These are phyloP conservation scores for Monopterus albus DNA, from an alignment of 2,113 vertebrate species.

Conservation along the genomic window DNA sequence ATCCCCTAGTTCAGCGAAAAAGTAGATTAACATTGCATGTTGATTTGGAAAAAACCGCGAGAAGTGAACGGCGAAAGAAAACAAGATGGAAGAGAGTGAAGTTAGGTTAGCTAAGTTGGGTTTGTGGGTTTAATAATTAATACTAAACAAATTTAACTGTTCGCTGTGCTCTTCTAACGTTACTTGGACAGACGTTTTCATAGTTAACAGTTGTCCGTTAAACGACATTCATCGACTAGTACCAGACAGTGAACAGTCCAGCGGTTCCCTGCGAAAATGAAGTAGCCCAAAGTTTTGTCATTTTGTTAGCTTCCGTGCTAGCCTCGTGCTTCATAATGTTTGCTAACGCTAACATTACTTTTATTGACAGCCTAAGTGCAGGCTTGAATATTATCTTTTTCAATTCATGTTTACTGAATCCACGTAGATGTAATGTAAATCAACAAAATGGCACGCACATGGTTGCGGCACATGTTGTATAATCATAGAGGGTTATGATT, in stretches of 20 bases:
- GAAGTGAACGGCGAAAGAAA: constrained; percentile 78
- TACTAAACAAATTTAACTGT: not conserved
- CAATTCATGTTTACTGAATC: not conserved
- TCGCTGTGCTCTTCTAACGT: not conserved
- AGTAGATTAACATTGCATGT: constrained; percentile 59
- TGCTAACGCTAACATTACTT: constrained; percentile 45
- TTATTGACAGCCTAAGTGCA: constrained; percentile 56
- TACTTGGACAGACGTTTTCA: not conserved
- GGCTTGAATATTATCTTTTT: not conserved
- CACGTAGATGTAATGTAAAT: not conserved
- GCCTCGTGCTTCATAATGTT: constrained; percentile 65
- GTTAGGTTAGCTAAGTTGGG: constrained; percentile 60
- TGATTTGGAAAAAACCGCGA: constrained; percentile 76
- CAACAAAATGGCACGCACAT: not conserved
- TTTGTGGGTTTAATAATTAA: constrained; percentile 46
- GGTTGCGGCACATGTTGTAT: not conserved
- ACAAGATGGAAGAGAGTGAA: constrained; percentile 77
- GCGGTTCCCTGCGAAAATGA: not conserved
- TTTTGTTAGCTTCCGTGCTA: constrained; percentile 67
- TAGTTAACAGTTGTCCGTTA: not conserved
- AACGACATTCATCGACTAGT: not conserved
- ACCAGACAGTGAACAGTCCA: not conserved
- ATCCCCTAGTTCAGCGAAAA: not conserved
- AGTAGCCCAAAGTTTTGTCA: constrained; percentile 64
- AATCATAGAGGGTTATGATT: too few species aligned